phyloP scores from a whole-genome alignment of 2,113 vertebrate genomes.

The Candoia aspera region DNA sequence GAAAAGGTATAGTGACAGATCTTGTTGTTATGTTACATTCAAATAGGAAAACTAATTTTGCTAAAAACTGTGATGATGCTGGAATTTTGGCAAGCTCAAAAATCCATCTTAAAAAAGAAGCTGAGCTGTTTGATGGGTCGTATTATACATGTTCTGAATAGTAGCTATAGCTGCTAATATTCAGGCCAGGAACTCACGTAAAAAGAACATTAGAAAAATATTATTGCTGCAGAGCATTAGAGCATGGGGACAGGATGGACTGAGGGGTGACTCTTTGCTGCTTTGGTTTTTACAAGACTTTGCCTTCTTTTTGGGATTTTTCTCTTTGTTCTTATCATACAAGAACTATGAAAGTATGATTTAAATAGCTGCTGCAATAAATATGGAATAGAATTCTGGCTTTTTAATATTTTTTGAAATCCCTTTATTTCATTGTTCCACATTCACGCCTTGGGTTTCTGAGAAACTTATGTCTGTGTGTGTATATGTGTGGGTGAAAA shows the following conservation, averaged over 20 bases:
- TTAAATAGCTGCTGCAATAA: background rate
- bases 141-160: background rate
- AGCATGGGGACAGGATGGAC: background rate
- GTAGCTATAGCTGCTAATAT: background rate
- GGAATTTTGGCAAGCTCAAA: background rate
- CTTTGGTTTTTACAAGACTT: background rate
- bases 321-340: background rate
- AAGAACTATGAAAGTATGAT: background rate
- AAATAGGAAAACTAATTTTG: background rate
- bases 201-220: background rate
- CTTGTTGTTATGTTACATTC: background rate
- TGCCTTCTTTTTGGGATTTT: background rate
- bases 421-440: too few species aligned
- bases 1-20: constrained; percentile 80
- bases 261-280: background rate
- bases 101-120: background rate
- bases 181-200: background rate
- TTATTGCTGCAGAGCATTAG: background rate
- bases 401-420: background rate
- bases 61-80: background rate
- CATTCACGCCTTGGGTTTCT: background rate
- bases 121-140: background rate
- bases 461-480: background rate
- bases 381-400: background rate
- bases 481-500: background rate